Evolutionary conservation across 2,888 invertebrate genomes (phyloP), one percentile per base, ranked within the genome.

Genomic region (Holacanthella duospinosa): DNA sequence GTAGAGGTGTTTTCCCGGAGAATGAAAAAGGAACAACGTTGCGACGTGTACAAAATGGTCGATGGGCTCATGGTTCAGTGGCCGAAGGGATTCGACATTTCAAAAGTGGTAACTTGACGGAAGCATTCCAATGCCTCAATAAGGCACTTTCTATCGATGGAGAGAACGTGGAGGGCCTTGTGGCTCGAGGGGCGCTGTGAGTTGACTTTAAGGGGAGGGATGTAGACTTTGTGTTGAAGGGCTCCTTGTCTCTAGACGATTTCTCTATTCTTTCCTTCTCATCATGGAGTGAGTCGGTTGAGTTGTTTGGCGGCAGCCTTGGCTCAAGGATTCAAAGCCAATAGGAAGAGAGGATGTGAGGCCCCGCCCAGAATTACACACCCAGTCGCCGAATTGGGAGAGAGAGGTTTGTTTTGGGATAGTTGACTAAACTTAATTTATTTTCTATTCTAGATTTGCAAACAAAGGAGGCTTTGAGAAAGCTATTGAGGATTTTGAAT

Each of bases 1-100:
- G 72, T 75, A 90, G 89, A 75, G 82, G 85, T 26, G 84, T 86
- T 75, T 90, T 90, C 75, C 84, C 88, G 43, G 83, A 86, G 68
- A 82, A 85, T 71, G 93, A 93, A 74, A 90, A 86, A 78, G 89
- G 91, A 44, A 83, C 83, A 73, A 89, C 89, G 77, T 80, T 95
- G 72, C 85, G 93, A 65, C 90, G 91, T 78, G 84, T 86, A 26
- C 94, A 95, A 79, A 92, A 93, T 57, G 88, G 89, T 77, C 91
- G 91, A 78, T 92, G 92, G 91, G 93, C 93, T 1, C 91, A 92
- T 78, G 85, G 89, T 77, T 87, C 87, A 75, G 94, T 95, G 27
- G 91, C 93, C n/a, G 91, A 93, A 78, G 95, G 95, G 27, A 93
- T 95, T 74, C 88, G 89, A 75, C 89, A 90, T 79, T 94, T 94